Conservation (phyloP, 2,113 vertebrate species). For the Sinocyclocheilus grahami region DNA sequence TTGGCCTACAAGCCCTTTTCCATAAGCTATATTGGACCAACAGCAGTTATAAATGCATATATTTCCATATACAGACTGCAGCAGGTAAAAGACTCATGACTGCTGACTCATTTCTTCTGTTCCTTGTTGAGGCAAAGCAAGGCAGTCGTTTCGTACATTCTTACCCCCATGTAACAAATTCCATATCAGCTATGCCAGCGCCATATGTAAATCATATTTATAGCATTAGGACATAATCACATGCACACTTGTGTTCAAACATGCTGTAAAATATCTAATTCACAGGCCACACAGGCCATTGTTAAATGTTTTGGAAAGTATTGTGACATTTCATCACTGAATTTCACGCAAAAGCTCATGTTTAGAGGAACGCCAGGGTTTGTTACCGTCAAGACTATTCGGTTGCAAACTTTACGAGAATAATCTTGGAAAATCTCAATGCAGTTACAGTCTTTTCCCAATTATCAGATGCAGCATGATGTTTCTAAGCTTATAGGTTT, state of each 20-base stretch:
- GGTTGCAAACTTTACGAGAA: slow-evolving; percentile 2
- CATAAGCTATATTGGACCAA: slow-evolving; percentile 27
- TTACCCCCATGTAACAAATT: slow-evolving; percentile 2
- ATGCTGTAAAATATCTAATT: background rate
- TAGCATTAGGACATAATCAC: background rate
- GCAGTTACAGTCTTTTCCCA: slow-evolving; percentile 4
- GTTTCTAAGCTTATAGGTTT: background rate
- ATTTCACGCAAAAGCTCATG: background rate
- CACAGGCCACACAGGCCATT: background rate
- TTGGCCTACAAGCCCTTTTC: background rate
- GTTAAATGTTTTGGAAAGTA: background rate
- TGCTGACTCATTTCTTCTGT: slow-evolving; percentile 47
- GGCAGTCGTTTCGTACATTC: background rate
- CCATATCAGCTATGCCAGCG: background rate
- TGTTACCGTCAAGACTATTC: background rate
- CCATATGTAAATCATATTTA: background rate
- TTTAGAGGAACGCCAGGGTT: background rate
- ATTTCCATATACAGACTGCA: slow-evolving; percentile 41
- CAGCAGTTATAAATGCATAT: slow-evolving; percentile 15
- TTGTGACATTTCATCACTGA: background rate
- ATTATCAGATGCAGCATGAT: background rate
- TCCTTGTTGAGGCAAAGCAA: slow-evolving; percentile 27
- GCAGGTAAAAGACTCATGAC: slow-evolving; percentile 16
- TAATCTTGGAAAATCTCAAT: background rate
- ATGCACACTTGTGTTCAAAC: background rate